Evolutionary conservation across 1,140 invertebrate genomes (phyloP), one percentile per base, ranked within the genome.

Genomic region (Liolophura sinensis): DNA sequence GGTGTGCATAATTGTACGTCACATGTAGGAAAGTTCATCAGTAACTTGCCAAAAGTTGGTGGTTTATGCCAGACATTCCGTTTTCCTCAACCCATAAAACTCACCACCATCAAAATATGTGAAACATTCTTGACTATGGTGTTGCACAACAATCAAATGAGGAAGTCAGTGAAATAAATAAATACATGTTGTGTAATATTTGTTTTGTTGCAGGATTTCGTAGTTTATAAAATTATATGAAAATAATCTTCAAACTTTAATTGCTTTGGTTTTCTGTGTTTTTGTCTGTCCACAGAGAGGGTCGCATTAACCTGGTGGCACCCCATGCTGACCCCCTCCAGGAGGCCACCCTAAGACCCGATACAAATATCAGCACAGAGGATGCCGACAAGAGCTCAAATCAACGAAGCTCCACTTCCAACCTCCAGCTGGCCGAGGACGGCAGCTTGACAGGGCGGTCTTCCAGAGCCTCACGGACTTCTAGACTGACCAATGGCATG

Each of bases 271-370:
- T 16, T n/a, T 55, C 52, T 47, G 14, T 6, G 6, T 24, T 48
- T 27, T 67, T 48, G 27, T 57, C 63, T 67, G 51, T 16, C 72
- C 68, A 22, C 64, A 79, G 78, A 27, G 76, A 77, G 31, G 78
- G 75, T n/a, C 60, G 75, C 25, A 68, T 72, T n/a, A 77, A 66
- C 55, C 60, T 79, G 24, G 72, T 78, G 40, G 69, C 69, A 55
- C 31, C 31, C 9, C 3, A 3, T 40, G 56, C 25, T 31, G 65
- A 66, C 22, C 60, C 65, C 14, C 65, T 67, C 24, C 54, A 66
- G 16, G 64, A 65, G 16, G 68, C 70, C 16, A 67, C 68, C 20
- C 60, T 64, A 52, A 65, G 69, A 60, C 73, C 72, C 59, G 63
- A 73, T 15, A 73, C 73, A 62, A 69, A 70, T 25, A 47, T 69